Conservation (phyloP, 2,888 invertebrate genomes). For the Calameuta idolon region DNA sequence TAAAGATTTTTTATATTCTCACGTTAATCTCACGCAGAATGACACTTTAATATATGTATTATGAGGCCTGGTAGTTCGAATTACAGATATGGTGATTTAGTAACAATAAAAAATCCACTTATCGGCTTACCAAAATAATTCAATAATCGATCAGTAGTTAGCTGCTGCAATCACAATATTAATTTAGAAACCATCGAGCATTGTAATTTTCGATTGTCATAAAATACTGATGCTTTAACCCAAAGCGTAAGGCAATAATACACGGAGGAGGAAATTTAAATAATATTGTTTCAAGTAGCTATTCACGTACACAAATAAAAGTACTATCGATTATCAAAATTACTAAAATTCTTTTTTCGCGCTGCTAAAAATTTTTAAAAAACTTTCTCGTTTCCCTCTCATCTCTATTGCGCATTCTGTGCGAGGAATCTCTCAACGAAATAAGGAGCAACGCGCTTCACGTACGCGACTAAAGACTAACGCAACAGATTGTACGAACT, state of each 20-base stretch:
- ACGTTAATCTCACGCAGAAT: not conserved
- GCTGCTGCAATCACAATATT: not conserved
- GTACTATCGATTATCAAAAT: not conserved
- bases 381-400: too few relatives aligned
- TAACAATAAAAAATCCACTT: not conserved
- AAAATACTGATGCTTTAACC: not conserved
- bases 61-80: not conserved
- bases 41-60: not conserved
- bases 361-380: not conserved
- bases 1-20: not conserved
- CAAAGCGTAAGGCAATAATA: not conserved
- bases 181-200: not conserved
- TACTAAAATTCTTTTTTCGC: not conserved
- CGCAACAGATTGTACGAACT: slow-evolving; percentile 20
- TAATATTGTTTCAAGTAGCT: not conserved
- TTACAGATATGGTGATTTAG: not conserved
- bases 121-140: not conserved
- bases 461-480: slow-evolving; percentile 6
- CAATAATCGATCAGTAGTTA: not conserved
- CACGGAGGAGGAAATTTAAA: not conserved
- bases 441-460: not conserved
- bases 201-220: not conserved
- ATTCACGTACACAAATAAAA: not conserved
- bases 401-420: too few relatives aligned
- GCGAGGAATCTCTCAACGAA: not conserved